phyloP scores from a whole-genome alignment of 2,888 invertebrate species.

The Amiota mariae region DNA sequence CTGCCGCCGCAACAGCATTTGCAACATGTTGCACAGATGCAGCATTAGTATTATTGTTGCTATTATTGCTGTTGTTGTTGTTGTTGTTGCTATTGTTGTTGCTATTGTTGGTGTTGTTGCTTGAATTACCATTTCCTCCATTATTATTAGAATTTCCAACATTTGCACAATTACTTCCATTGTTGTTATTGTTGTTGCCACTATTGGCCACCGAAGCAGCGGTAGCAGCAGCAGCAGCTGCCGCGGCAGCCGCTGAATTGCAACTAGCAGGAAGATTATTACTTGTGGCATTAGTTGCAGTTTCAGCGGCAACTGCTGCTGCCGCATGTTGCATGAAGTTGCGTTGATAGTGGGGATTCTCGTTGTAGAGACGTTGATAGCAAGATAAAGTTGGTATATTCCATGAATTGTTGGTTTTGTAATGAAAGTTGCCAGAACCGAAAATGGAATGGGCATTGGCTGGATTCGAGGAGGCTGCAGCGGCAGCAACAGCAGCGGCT shows the following conservation, averaged over 20 bases:
- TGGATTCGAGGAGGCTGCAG: conserved; percentile 45
- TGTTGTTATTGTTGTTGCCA: conserved; percentile 34
- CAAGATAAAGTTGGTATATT: conserved; percentile 69
- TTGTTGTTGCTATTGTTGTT: conserved; percentile 33
- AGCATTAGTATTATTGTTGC: conserved; percentile 22
- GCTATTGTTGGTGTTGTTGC: conserved; percentile 39
- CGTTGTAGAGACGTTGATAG: conserved; percentile 71
- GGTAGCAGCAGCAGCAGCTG: conserved; percentile 46
- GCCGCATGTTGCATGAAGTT: conserved; percentile 59
- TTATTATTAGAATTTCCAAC: neutral
- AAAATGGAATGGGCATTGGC: conserved; percentile 72
- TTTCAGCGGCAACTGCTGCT: conserved; percentile 32
- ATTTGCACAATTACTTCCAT: conserved; percentile 34
- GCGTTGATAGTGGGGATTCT: conserved; percentile 69
- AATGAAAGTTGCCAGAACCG: conserved; percentile 71
- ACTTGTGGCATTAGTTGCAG: conserved; percentile 22
- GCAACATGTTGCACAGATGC: conserved; percentile 67
- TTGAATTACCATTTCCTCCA: neutral
- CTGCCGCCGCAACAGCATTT: conserved; percentile 66
- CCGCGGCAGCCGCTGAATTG: conserved; percentile 43
- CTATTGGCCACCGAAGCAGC: conserved; percentile 15
- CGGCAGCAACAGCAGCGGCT: conserved; percentile 55
- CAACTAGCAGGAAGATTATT: conserved; percentile 5
- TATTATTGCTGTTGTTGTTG: neutral
- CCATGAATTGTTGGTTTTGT: conserved; percentile 73